phyloP scores from a whole-genome alignment of 2,888 invertebrate genomes.

The Apantesis nais region DNA sequence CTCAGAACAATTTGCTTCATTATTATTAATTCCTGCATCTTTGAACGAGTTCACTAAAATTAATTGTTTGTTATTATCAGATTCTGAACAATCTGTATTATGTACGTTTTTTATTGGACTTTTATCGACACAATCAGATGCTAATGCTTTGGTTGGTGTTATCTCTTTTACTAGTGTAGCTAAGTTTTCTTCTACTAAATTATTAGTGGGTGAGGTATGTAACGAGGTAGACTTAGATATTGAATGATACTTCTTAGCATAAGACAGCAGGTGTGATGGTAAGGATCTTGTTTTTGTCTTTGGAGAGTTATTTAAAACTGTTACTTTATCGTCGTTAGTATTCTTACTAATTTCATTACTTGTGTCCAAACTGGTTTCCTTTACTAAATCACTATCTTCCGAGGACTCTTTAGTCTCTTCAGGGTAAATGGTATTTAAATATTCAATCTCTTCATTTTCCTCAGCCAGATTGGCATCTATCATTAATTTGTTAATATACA shows the following conservation, averaged over 20 bases:
- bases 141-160: neutral
- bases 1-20: neutral
- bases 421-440: slow-evolving; percentile 52
- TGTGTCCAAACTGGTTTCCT: neutral
- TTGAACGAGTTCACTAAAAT: neutral
- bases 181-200: neutral
- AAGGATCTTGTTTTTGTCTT: neutral
- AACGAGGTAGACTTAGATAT: neutral
- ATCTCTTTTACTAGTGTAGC: neutral
- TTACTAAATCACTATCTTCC: neutral
- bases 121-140: neutral
- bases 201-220: neutral
- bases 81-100: neutral
- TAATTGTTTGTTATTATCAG: neutral
- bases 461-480: slow-evolving; percentile 80
- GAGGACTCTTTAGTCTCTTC: neutral
- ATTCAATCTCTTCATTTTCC: slow-evolving; percentile 59
- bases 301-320: neutral
- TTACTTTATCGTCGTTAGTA: neutral
- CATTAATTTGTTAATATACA: slow-evolving; percentile 79
- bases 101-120: neutral
- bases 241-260: neutral
- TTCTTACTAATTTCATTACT: neutral
- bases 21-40: neutral
- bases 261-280: neutral